These are phyloP conservation scores for Cottoperca gobio DNA, from an alignment of 2,797 vertebrate genomes.

Conservation along the genomic window DNA sequence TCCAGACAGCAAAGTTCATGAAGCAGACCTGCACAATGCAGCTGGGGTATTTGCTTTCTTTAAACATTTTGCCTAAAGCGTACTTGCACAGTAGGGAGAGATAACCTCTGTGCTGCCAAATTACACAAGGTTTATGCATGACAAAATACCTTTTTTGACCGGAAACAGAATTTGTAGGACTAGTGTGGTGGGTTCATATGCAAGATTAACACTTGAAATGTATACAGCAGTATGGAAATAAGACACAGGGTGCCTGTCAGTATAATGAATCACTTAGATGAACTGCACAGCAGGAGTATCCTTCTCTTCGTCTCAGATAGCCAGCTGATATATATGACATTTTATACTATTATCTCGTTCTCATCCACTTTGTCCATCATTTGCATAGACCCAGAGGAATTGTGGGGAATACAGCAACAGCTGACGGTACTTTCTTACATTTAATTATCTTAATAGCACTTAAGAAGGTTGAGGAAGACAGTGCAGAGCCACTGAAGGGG, in stretches of 20 bases:
- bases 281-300: constrained; percentile 6
- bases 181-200: neutral
- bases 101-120: constrained; percentile 12
- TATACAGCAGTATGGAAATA: constrained; percentile 11
- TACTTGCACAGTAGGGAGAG: neutral
- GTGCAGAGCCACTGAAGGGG: constrained; percentile 36
- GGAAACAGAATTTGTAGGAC: constrained; percentile 2
- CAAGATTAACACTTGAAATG: neutral
- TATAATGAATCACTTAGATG: constrained; percentile 13
- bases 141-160: constrained; percentile 5
- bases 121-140: constrained; percentile 10
- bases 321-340: constrained; percentile 26
- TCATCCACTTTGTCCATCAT: constrained; percentile 29
- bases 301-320: constrained; percentile 11
- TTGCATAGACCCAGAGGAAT: constrained; percentile 29
- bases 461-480: constrained; percentile 47
- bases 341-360: constrained; percentile 8
- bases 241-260: neutral
- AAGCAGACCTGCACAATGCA: constrained; percentile 12
- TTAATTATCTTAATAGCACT: constrained; percentile 68
- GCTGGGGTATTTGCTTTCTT: neutral
- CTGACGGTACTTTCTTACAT: constrained; percentile 46
- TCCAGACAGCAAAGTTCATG: constrained; percentile 6
- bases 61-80: constrained; percentile 12
- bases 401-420: constrained; percentile 38